Evolutionary conservation across 1,140 invertebrate species (phyloP), one percentile per base, ranked within the genome.

Genomic region (Sarcophaga bullata): DNA sequence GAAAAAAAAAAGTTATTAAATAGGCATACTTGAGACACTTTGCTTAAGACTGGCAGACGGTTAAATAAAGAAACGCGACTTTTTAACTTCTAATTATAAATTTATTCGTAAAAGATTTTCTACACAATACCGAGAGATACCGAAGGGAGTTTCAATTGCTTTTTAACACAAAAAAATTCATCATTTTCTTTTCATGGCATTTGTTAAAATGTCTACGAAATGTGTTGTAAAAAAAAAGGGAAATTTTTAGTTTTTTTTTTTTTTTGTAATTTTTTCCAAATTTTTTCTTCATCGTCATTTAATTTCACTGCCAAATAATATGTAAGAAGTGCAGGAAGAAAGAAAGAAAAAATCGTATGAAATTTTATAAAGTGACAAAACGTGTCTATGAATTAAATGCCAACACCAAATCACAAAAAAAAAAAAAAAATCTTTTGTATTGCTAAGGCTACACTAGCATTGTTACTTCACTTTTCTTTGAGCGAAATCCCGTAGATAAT

Each of bases 351-450:
- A 62, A 19, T 62, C 6, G 4, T 62, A 13, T 17, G 58, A 62
- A 68, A 68, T 68, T 37, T n/a, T 68, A n/a, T 68, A 68, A 68
- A 68, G 62, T 68, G 62, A 68, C 62, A 68, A 68, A 68, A 68
- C 62, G 62, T 68, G 62, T 68, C 62, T 68, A 68, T 68, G 62
- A 68, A 68, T 68, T 68, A 19, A 19, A 37, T 37, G 25, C 25
- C 25, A 37, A 37, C n/a, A 37, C 4, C 25, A 37, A 2, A 37
- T 37, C 25, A 4, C 25, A 37, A 37, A 37, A 37, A 37, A 37
- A 37, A 4, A 37, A 37, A 37, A 37, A 37, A 37, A 37, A 37
- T 37, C 25, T 4, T 37, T 37, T 37, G 25, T 37, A 37, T 37
- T 37, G 25, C 25, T 37, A 37, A 37, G 25, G 25, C 4, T 37